These are phyloP conservation scores for Albula goreensis DNA, from an alignment of 2,113 vertebrate genomes.

Conservation along the genomic window DNA sequence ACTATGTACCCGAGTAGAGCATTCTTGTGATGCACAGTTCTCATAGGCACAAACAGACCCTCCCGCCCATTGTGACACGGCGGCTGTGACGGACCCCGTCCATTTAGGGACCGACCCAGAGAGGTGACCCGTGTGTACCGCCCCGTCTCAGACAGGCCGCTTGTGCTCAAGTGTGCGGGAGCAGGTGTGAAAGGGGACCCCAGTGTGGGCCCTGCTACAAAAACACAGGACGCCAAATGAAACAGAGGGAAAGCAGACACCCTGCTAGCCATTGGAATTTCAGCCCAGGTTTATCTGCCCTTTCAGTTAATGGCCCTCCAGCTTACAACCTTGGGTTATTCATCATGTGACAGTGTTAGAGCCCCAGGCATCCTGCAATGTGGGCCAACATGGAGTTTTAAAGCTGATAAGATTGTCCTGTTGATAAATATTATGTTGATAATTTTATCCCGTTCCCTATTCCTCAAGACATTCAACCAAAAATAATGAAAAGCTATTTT, in stretches of 20 bases:
- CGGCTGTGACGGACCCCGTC: no score
- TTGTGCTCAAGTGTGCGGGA: neutral
- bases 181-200: conserved; percentile 2
- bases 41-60: no score
- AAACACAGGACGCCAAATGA: neutral
- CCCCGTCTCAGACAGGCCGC: neutral
- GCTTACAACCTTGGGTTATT: neutral
- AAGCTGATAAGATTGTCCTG: no score
- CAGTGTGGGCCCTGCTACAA: neutral
- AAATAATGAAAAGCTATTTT: no score
- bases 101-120: neutral
- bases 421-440: no score
- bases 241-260: neutral
- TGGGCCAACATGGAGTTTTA: neutral
- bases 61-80: no score
- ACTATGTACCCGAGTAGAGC: no score
- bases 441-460: no score
- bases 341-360: neutral
- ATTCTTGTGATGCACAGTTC: no score
- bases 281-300: neutral
- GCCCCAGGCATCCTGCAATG: neutral
- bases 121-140: neutral
- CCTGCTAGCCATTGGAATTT: neutral
- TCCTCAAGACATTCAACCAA: no score
- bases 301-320: neutral